Percentiles rank a stretch among this genome's conserved stretches.
phyloP scores from a whole-genome alignment of 1,140 invertebrate genomes.

The Ceratina japonica region DNA sequence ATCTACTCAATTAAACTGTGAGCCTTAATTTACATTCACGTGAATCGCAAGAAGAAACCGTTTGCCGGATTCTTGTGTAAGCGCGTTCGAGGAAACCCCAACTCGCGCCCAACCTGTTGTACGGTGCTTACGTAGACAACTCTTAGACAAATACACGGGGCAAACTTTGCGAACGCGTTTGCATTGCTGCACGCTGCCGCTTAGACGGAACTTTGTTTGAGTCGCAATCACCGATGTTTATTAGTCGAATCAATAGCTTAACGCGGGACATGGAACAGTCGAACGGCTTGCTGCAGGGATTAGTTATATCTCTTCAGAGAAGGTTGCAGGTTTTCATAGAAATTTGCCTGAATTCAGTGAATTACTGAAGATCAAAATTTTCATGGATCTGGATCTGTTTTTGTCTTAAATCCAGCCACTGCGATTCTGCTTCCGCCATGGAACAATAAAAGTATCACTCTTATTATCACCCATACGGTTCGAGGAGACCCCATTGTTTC shows the following conservation, averaged over 20 bases:
- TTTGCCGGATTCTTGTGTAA: background rate
- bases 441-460: background rate
- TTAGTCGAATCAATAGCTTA: conserved; percentile 11
- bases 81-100: background rate
- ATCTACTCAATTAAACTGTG: background rate
- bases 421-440: background rate
- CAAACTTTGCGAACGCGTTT: conserved; percentile 39
- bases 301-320: no score
- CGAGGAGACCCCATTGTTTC: conserved; percentile 4
- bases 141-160: conserved; percentile 21
- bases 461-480: background rate
- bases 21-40: background rate
- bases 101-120: conserved; percentile 17
- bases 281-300: background rate
- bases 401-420: background rate
- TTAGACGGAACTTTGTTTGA: conserved; percentile 5
- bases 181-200: conserved; percentile 28
- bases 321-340: background rate
- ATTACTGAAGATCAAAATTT: no score
- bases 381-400: no score
- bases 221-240: conserved; percentile 30
- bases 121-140: conserved; percentile 26
- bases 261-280: background rate
- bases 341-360: background rate
- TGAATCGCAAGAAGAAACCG: background rate